Base-by-base conservation (phyloP, 2,888 invertebrate genomes). In the Lepas anatifera region DNA sequence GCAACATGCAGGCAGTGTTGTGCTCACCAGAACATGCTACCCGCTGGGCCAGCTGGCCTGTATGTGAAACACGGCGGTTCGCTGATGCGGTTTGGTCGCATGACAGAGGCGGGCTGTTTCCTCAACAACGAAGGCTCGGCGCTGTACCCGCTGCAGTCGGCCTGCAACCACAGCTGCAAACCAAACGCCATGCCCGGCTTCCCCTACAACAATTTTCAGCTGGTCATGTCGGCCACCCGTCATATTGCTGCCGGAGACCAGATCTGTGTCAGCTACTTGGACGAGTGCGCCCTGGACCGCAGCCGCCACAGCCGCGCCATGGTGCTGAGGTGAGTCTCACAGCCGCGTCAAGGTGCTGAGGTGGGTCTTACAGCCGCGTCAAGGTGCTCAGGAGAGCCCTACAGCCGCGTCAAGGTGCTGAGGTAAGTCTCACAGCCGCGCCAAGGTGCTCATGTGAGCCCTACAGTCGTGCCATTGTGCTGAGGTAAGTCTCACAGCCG, bases 81-180 rank as follows among this genome's bases (percentile, higher is more conserved):
- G n/a, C n/a, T n/a, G n/a, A 69, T 22, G 10, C 2, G 8, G 43
- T 67, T 41, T 41, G n/a, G 10, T 41, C 43, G 2, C 27, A 8
- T 32, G 3, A 16, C 72, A 81, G 80, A 77, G 79, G 82, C 81
- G 0, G 91, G 89, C 7, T 85, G 87, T 73, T 96, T 95, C 80
- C 81, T 95, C 27, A 92, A 95, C 80, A 92, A 89, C 74, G 96
- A 96, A 84, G 96, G 96, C 0, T 92, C 93, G 0, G 96, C 92
- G 0, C 81, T 97, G 0, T 97, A 89, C 79, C 80, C 83, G 35
- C 78, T 90, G n/a, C 95, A 96, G 78, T 94, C 95, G 78, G 85
- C 89, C 63, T 88, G 90, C 75, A 97, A 97, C 81, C 97, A 97
- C 80, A 95, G 92, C 76, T 97, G 97, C 77, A 79, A 83, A 0